phyloP scores from a whole-genome alignment of 2,888 invertebrate genomes.

The Drosophila helvetica region DNA sequence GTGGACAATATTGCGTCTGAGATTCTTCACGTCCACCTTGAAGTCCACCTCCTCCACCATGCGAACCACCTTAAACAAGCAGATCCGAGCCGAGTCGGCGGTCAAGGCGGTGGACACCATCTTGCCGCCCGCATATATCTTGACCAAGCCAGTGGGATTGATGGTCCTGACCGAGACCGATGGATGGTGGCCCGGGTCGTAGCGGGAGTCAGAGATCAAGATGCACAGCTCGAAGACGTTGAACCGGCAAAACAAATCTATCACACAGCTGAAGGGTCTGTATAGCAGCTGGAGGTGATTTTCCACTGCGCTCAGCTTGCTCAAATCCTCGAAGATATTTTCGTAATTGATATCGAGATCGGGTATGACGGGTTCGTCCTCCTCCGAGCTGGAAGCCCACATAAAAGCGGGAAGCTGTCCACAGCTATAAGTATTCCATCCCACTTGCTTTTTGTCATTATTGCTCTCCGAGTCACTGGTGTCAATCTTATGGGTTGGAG shows the following conservation, averaged over 20 bases:
- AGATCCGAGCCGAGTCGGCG: slow-evolving; percentile 41
- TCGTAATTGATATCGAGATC: slow-evolving; percentile 53
- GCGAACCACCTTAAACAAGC: slow-evolving; percentile 45
- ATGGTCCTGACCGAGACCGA: slow-evolving; percentile 40
- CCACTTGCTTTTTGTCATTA: not conserved
- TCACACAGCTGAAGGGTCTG: slow-evolving; percentile 57
- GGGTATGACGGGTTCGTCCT: slow-evolving; percentile 9
- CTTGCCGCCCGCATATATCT: slow-evolving; percentile 48
- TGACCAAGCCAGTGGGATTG: slow-evolving; percentile 51
- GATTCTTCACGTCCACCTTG: slow-evolving; percentile 43
- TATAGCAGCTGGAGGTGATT: slow-evolving; percentile 54
- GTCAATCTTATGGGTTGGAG: not conserved
- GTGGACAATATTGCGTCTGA: slow-evolving; percentile 51
- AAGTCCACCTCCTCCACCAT: slow-evolving; percentile 56
- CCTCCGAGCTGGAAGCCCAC: slow-evolving; percentile 9
- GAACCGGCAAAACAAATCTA: slow-evolving; percentile 53
- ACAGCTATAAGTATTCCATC: not conserved
- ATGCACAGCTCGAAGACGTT: slow-evolving; percentile 54
- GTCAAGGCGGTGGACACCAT: slow-evolving; percentile 44
- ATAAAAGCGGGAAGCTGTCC: not conserved
- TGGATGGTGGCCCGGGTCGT: slow-evolving; percentile 58
- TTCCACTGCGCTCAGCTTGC: slow-evolving; percentile 39
- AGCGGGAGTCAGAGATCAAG: slow-evolving; percentile 50
- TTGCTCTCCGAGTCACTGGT: not conserved
- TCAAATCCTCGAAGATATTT: slow-evolving; percentile 48